phyloP scores from a whole-genome alignment of 2,888 invertebrate genomes.

The Notodonta dromedarius region DNA sequence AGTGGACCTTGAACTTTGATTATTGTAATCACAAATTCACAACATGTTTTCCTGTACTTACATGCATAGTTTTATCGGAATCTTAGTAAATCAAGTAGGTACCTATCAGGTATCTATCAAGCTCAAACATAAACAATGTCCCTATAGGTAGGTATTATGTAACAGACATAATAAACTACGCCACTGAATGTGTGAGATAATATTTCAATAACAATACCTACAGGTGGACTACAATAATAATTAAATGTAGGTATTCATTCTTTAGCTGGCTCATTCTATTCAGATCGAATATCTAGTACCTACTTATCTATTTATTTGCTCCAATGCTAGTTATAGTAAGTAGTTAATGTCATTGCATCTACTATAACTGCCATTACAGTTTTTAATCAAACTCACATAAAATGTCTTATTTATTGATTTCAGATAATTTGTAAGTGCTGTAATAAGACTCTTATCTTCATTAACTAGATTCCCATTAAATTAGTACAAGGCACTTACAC shows the following conservation, averaged over 20 bases:
- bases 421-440: background rate
- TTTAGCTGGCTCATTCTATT: background rate
- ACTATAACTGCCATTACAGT: too few relatives aligned
- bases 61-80: background rate
- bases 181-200: background rate
- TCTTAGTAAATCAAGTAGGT: background rate
- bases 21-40: constrained; percentile 1
- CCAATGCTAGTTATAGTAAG: too few relatives aligned
- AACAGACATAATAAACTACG: background rate
- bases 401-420: background rate
- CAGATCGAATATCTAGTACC: background rate
- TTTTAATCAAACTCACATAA: background rate
- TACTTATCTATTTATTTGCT: too few relatives aligned
- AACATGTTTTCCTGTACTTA: constrained; percentile 1
- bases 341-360: too few relatives aligned
- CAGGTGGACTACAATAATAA: constrained; percentile 8
- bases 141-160: background rate
- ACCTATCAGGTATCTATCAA: background rate
- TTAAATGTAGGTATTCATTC: constrained; percentile 7
- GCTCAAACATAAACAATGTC: background rate
- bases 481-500: background rate
- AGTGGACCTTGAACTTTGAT: background rate
- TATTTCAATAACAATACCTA: constrained; percentile 9
- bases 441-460: background rate
- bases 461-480: background rate